phyloP scores from a whole-genome alignment of 2,888 invertebrate genomes.

The Calameuta filiformis region DNA sequence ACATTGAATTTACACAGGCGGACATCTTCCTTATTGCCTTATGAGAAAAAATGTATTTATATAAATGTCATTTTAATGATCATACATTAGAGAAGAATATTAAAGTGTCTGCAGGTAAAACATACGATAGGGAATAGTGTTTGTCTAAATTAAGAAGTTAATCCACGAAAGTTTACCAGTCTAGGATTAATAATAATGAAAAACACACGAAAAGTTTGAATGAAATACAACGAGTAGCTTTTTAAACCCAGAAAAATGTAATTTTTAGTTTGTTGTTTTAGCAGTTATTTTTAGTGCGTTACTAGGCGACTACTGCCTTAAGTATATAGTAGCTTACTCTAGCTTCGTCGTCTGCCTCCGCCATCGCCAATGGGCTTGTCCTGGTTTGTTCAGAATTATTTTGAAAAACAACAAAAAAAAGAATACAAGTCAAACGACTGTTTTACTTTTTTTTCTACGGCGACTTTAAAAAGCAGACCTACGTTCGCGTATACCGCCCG shows the following conservation, averaged over 20 bases:
- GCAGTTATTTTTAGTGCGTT: background rate
- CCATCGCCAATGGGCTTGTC: slow-evolving; percentile 37
- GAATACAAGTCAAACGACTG: background rate
- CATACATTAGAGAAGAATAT: background rate
- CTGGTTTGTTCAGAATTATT: background rate
- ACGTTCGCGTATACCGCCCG: slow-evolving; percentile 40
- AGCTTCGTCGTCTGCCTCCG: slow-evolving; percentile 57
- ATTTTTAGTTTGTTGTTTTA: background rate
- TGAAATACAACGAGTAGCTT: too few species aligned
- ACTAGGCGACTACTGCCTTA: background rate
- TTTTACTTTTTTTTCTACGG: slow-evolving; percentile 2
- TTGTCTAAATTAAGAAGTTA: background rate
- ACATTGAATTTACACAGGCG: background rate
- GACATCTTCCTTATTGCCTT: background rate
- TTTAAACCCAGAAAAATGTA: background rate
- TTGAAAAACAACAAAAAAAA: background rate
- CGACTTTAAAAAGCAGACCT: slow-evolving; percentile 26
- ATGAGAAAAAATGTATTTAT: background rate
- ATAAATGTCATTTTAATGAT: background rate
- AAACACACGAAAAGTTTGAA: background rate
- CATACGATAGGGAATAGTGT: background rate
- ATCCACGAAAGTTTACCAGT: background rate
- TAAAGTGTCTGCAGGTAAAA: background rate
- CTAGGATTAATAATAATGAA: background rate
- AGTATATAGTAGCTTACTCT: slow-evolving; percentile 47